Evolutionary conservation across 2,888 invertebrate genomes (phyloP), one percentile per base, ranked within the genome.

Genomic region (Sarcophaga variegata): DNA sequence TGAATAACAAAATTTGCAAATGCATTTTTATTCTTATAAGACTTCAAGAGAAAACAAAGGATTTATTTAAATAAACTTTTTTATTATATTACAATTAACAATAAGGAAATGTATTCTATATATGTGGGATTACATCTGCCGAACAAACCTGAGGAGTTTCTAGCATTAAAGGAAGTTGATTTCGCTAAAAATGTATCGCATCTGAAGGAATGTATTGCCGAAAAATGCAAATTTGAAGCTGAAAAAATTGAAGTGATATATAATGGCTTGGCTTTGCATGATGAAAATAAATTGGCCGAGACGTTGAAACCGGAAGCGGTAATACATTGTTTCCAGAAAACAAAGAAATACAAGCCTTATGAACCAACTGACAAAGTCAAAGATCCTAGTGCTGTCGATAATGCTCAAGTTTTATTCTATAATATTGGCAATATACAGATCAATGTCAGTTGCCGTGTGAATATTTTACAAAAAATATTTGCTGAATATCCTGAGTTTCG

Each of bases 401-500:
- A 88, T 2, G 84, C 89, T 3, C 91, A 92, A 70, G 89, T 90
- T 66, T 89, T 92, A 0, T 93, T 93, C 81, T 91, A 91, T 72
- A 88, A 92, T 70, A 93, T 93, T 11, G 90, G 91, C 89, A 94
- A 93, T 90, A 90, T 91, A 91, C 90, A 93, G 87, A 92, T 93
- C 20, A 92, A 94, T 82, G 93, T 94, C 5, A 93, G 93, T 27
- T 94, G 94, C 5, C 93, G 94, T 2, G 91, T 96, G 49, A 95
- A 91, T 71, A 93, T 93, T 64, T 78, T 93, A 6, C 92, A 96
- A 89, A 96, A 96, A 90, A 95, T 97, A 22, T 94, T 96, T 25
- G 94, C 95, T 3, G 95, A 95, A 47, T 95, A 95, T 83, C 96
- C 96, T 10, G 96, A 95, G 37, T 94, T 97, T 62, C 94, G 94